These are phyloP conservation scores for Ageneiosus marmoratus DNA, from an alignment of 2,113 vertebrate genomes.

Conservation along the genomic window DNA sequence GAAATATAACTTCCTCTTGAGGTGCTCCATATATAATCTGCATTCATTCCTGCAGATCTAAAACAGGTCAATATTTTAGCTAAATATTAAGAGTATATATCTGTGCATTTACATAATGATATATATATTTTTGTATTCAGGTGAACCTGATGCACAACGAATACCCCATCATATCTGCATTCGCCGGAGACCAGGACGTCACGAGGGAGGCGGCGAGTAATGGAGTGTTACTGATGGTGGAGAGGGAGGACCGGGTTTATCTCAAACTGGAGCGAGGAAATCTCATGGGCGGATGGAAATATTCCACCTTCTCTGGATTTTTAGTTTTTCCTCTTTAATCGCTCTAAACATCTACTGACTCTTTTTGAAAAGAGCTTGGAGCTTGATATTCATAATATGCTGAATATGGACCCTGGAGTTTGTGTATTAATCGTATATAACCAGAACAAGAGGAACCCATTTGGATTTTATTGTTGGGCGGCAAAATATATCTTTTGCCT, in stretches of 20 bases:
- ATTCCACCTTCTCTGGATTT: constrained; percentile 99
- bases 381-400: constrained; percentile 41
- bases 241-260: constrained; percentile 94
- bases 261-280: constrained; percentile 97
- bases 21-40: neutral
- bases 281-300: constrained; percentile 99
- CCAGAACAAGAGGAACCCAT: constrained; percentile 81
- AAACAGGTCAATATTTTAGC: neutral
- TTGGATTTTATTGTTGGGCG: constrained; percentile 83
- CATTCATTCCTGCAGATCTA: neutral
- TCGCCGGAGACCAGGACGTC: constrained; percentile 98
- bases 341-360: constrained; percentile 65
- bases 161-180: constrained; percentile 97
- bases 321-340: constrained; percentile 98
- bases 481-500: constrained; percentile 68
- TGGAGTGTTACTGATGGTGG: constrained; percentile 95
- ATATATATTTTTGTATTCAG: constrained; percentile 68
- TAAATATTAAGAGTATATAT: neutral
- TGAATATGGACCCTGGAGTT: constrained; percentile 12
- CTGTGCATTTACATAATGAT: neutral
- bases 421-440: constrained; percentile 73
- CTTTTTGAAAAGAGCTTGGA: constrained; percentile 72
- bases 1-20: neutral
- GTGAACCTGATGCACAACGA: constrained; percentile 99
- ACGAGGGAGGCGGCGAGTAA: constrained; percentile 98